Evolutionary conservation across 2,113 vertebrate genomes (phyloP), one percentile per base, ranked within the genome.

Genomic region (Hippopotamus amphibius): DNA sequence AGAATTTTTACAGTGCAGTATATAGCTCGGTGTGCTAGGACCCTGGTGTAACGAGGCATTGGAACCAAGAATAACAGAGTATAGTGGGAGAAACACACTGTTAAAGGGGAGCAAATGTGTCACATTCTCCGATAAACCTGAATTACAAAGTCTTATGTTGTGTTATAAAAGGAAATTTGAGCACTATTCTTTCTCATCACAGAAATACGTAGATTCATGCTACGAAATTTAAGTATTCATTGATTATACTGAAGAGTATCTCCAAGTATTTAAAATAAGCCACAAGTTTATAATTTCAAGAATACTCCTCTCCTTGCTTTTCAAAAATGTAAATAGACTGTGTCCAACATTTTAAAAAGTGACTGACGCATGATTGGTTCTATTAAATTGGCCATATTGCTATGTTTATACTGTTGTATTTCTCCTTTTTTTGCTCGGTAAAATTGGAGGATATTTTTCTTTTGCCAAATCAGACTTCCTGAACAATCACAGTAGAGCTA

Each of bases 361-460:
- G 13, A 53, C 17, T 88, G 30, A 33, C 90, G 37, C 86, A 80
- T 96, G 50, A 63, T n/a, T 83, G 21, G 26, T 72, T 88, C 83
- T 71, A 85, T 85, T 87, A 71, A 92, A 59, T n/a, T 90, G 12
- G 19, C 37, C 14, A 26, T 48, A 84, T 90, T 55, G 65, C 41
- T 90, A 59, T 95, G 83, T 91, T 95, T 82, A 85, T 82, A 69
- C 55, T 76, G 33, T n/a, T 93, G 21, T 68, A 41, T 84, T 76
- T 93, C 10, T 95, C 71, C 33, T 41, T 69, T 90, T 90, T 90
- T 90, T 77, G 48, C 28, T 88, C 12, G 11, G 26, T 72, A 94
- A 57, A 94, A 82, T 15, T 92, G 68, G 93, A 92, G 53, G 68
- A 53, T 93, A 53, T 77, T 95, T 81, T 97, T 92, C 61, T 92